Conservation (phyloP, 2,888 invertebrate genomes). For the Uropetala carovei region DNA sequence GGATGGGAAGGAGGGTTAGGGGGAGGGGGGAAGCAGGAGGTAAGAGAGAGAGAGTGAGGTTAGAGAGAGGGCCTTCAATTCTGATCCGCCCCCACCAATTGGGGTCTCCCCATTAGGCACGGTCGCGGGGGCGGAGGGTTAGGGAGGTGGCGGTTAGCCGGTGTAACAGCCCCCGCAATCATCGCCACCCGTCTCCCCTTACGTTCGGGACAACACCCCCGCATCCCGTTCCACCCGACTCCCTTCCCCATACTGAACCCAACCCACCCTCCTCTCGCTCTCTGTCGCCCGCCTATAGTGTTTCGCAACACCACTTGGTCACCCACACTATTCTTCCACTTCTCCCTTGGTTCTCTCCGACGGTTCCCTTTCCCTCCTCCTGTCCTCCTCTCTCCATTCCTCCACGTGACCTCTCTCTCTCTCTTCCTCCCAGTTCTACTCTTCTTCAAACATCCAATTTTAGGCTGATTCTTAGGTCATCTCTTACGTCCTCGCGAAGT, state of each 20-base stretch:
- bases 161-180: neutral
- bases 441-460: no score
- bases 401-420: neutral
- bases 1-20: neutral
- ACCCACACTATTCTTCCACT: neutral
- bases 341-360: no score
- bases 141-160: neutral
- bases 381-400: neutral
- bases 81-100: constrained; percentile 45
- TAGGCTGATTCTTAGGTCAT: no score
- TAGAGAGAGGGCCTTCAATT: neutral
- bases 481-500: no score
- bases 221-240: neutral
- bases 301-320: neutral
- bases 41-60: neutral
- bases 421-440: neutral
- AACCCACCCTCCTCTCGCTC: neutral
- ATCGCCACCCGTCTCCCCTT: neutral
- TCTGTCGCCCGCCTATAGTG: neutral
- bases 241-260: neutral
- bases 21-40: neutral
- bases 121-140: neutral
- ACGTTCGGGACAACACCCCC: constrained; percentile 15
- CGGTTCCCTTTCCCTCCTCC: neutral
- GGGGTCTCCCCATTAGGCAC: constrained; percentile 45